phyloP scores from a whole-genome alignment of 1,140 invertebrate genomes.

The Dermatophagoides farinae region DNA sequence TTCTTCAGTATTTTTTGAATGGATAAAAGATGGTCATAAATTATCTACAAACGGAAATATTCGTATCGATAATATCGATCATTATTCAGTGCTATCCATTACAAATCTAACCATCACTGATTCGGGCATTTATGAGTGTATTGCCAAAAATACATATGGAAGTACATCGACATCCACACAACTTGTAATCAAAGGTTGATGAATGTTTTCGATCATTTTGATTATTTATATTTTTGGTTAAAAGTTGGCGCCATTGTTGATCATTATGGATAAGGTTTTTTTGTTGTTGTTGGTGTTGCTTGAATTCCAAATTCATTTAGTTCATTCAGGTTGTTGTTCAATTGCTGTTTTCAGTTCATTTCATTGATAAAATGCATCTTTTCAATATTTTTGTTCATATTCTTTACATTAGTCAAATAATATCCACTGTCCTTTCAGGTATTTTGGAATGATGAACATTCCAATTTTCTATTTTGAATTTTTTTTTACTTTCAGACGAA shows the following conservation, averaged over 20 bases:
- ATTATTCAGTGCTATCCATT: not conserved
- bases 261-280: not conserved
- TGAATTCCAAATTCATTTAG: too few species aligned
- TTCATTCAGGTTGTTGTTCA: not conserved
- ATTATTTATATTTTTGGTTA: not conserved
- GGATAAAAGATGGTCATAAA: not conserved
- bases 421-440: not conserved
- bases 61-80: not conserved
- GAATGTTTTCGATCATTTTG: not conserved
- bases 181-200: slow-evolving; percentile 2
- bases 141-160: not conserved
- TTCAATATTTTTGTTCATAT: not conserved
- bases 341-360: not conserved
- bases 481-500: too few species aligned
- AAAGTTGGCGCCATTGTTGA: not conserved
- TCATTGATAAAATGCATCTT: not conserved
- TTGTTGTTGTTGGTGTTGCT: too few species aligned
- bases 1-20: not conserved
- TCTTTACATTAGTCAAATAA: not conserved
- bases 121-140: not conserved
- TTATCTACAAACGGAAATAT: not conserved
- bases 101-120: not conserved
- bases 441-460: too few species aligned
- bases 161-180: not conserved
- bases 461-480: too few species aligned